These are phyloP conservation scores for Aphyosemion australe DNA, from an alignment of 2,113 vertebrate species.

Conservation along the genomic window DNA sequence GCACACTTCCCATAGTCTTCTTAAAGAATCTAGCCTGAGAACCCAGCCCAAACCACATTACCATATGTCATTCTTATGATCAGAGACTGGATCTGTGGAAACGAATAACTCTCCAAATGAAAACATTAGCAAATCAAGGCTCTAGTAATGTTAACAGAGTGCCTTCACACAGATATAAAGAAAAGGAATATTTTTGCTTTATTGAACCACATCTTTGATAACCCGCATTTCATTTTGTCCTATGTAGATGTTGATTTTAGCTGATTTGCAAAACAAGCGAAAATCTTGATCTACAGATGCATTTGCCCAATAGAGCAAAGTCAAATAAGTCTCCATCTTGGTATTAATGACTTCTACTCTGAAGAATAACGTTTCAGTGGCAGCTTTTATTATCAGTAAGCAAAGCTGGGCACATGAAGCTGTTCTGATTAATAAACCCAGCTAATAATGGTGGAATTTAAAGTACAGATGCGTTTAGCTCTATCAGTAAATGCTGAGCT, in stretches of 20 bases:
- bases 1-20: conserved; percentile 41
- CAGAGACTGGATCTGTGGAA: conserved; percentile 48
- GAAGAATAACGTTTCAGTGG: no score
- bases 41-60: conserved; percentile 41
- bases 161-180: no score
- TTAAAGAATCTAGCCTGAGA: conserved; percentile 21
- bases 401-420: background rate
- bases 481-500: background rate
- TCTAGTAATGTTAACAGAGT: conserved; percentile 32
- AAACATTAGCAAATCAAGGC: conserved; percentile 55
- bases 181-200: no score
- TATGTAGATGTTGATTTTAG: no score
- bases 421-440: background rate
- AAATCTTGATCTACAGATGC: no score
- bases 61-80: conserved; percentile 52
- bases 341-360: no score
- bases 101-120: conserved; percentile 45
- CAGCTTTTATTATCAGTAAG: no score
- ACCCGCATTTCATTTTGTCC: no score
- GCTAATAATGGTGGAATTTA: background rate
- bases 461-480: background rate
- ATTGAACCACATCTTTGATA: no score
- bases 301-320: no score
- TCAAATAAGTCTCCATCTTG: no score
- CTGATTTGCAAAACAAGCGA: no score